Conservation (phyloP, 2,888 invertebrate species). For the Torymus auratus region DNA sequence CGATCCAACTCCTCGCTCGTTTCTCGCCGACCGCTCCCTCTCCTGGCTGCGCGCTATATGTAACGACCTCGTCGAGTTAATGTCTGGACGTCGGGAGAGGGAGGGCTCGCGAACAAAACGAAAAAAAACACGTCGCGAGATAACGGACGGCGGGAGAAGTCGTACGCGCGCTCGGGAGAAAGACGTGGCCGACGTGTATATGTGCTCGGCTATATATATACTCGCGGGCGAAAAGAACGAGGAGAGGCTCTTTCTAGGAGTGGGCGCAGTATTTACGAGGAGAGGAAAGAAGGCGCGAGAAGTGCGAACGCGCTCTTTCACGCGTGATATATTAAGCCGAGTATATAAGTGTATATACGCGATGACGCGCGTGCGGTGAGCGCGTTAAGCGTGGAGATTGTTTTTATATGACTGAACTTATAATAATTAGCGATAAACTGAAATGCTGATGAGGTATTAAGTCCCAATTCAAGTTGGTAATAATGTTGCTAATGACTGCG, state of each 20-base stretch:
- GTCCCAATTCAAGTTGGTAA: too few relatives aligned
- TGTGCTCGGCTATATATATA: neutral
- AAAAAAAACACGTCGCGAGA: constrained; percentile 33
- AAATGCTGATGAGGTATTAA: too few relatives aligned
- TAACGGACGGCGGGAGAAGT: constrained; percentile 21
- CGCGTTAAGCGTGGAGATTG: too few relatives aligned
- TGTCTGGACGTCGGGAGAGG: constrained; percentile 11
- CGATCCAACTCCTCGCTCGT: neutral
- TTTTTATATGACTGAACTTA: too few relatives aligned
- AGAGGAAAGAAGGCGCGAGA: neutral
- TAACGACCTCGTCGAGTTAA: constrained; percentile 39
- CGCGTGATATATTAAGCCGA: too few relatives aligned
- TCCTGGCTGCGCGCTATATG: neutral
- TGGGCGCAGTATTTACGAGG: neutral
- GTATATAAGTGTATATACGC: too few relatives aligned
- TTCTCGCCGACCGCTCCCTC: neutral
- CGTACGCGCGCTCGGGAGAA: neutral
- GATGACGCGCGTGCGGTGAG: too few relatives aligned
- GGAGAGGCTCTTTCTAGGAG: neutral
- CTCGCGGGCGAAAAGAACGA: neutral
- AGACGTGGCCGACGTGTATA: neutral
- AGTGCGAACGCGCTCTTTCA: neutral
- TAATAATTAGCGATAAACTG: too few relatives aligned
- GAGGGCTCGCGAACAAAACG: neutral
- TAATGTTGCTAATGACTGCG: too few relatives aligned